These are phyloP conservation scores for Leucosticte australis DNA, from an alignment of 2,113 vertebrate species.

Conservation along the genomic window DNA sequence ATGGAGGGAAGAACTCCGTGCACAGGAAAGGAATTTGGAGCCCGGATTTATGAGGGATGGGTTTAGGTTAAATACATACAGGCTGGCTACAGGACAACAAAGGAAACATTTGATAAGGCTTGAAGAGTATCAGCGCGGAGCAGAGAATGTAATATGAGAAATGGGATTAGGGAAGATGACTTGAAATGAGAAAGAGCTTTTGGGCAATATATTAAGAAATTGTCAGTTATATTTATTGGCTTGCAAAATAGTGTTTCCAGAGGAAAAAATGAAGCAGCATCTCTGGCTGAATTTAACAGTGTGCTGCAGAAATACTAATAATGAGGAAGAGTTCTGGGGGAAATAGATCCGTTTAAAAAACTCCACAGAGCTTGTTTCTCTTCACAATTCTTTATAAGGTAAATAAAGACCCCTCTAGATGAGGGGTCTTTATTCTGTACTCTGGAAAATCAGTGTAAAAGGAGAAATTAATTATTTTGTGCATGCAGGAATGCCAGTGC, in stretches of 20 bases:
- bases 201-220: neutral
- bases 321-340: neutral
- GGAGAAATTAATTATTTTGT: neutral
- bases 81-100: neutral
- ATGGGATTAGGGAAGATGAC: constrained; percentile 3
- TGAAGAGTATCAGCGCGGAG: neutral
- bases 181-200: constrained; percentile 9
- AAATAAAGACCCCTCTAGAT: neutral
- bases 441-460: neutral
- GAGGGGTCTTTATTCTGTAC: neutral
- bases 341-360: neutral
- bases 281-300: neutral
- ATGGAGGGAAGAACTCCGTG: neutral
- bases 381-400: neutral
- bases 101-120: neutral
- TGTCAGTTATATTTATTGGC: neutral
- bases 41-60: neutral
- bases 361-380: neutral
- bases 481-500: neutral
- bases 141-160: neutral
- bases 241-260: neutral
- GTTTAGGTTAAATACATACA: constrained; percentile 8
- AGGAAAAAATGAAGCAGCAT: neutral
- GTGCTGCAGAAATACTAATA: neutral
- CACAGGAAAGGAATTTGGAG: neutral